Percentiles rank a stretch among this genome's conserved stretches.
phyloP scores from a whole-genome alignment of 2,797 vertebrate genomes.

The Poliocrania exsul region DNA sequence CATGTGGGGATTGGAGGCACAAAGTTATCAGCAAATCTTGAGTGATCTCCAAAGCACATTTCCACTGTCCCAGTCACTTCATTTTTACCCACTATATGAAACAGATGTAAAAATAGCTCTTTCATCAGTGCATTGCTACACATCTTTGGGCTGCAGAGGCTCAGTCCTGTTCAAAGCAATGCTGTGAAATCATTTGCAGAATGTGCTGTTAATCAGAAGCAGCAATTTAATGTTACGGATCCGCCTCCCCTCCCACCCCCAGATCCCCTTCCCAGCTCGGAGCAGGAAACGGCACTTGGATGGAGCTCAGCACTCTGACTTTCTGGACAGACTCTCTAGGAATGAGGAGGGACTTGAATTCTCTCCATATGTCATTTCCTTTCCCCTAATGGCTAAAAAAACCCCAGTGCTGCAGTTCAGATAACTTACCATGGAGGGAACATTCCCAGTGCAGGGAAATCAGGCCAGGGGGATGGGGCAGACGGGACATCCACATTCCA shows the following conservation, averaged over 20 bases:
- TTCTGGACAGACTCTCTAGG: slow-evolving; percentile 69
- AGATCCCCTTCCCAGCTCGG: slow-evolving; percentile 19
- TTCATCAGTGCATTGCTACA: slow-evolving; percentile 45
- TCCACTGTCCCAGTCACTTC: slow-evolving; percentile 34
- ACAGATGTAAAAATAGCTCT: slow-evolving; percentile 66
- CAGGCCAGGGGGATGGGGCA: background rate
- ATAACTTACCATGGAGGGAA: background rate
- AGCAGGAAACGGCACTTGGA: slow-evolving; percentile 64
- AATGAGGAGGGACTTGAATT: slow-evolving; percentile 69
- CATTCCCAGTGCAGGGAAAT: background rate
- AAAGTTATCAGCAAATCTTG: slow-evolving; percentile 56
- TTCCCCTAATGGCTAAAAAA: slow-evolving; percentile 53
- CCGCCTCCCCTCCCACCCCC: background rate
- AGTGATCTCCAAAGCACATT: slow-evolving; percentile 50
- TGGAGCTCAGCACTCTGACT: slow-evolving; percentile 14
- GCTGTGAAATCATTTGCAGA: slow-evolving; percentile 45
- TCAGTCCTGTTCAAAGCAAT: slow-evolving; percentile 32
- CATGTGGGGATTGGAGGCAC: slow-evolving; percentile 18
- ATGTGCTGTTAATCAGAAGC: slow-evolving; percentile 58
- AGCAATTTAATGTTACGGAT: slow-evolving; percentile 30
- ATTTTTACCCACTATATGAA: slow-evolving; percentile 55
- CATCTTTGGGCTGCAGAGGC: slow-evolving; percentile 36
- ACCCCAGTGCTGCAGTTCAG: background rate
- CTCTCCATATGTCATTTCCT: slow-evolving; percentile 65
- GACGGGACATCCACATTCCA: background rate